phyloP scores from a whole-genome alignment of 2,888 invertebrate genomes.

The Dynastes grantii region DNA sequence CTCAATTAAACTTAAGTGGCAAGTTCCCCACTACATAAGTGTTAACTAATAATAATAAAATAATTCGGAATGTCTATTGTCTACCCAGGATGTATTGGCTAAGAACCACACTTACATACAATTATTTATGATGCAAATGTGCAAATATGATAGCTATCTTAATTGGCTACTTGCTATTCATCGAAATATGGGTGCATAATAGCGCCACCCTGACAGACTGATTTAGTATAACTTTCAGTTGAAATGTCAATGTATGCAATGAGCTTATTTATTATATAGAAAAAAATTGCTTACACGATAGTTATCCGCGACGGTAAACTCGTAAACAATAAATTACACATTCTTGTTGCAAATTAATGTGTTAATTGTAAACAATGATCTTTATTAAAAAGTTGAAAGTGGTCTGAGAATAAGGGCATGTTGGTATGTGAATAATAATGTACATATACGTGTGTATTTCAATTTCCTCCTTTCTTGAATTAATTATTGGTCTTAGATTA shows the following conservation, averaged over 20 bases:
- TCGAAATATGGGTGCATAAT: background rate
- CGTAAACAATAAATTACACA: background rate
- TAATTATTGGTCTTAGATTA: background rate
- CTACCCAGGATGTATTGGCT: too few relatives aligned
- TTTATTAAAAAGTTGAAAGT: constrained; percentile 24
- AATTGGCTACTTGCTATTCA: background rate
- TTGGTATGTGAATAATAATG: background rate
- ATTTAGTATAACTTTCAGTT: background rate
- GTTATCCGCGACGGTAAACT: constrained; percentile 14
- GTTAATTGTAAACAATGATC: constrained; percentile 25
- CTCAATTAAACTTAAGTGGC: too few relatives aligned
- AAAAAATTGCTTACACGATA: constrained; percentile 8
- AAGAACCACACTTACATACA: too few relatives aligned
- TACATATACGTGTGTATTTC: background rate
- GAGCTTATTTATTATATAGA: constrained; percentile 22
- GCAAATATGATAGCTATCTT: background rate
- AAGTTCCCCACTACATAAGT: too few relatives aligned
- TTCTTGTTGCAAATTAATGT: constrained; percentile 31
- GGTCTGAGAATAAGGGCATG: background rate
- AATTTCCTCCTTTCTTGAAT: constrained; percentile 5
- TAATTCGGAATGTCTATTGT: too few relatives aligned
- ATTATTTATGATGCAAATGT: background rate
- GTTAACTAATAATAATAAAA: too few relatives aligned
- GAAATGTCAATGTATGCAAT: constrained; percentile 40
- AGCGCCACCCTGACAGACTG: background rate